These are phyloP conservation scores for Tachysurus fulvidraco DNA, from an alignment of 2,113 vertebrate species.

Conservation along the genomic window DNA sequence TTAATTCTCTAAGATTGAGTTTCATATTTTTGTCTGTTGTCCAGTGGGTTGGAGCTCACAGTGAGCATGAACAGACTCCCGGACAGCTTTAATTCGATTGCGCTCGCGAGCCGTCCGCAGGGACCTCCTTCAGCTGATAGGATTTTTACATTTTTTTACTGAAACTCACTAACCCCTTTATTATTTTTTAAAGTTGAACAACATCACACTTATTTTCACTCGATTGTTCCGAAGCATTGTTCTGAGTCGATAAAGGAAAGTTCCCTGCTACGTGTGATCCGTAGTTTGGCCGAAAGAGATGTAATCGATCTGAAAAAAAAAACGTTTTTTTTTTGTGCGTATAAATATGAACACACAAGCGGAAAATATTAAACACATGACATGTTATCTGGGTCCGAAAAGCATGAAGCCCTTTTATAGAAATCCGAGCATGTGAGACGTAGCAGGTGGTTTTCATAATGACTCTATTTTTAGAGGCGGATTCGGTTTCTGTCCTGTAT, in stretches of 20 bases:
- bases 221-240: not conserved
- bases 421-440: constrained; percentile 4
- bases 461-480: constrained; percentile 16
- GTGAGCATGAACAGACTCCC: constrained; percentile 46
- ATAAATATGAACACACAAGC: constrained; percentile 18
- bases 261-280: not conserved
- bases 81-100: constrained; percentile 52
- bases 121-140: constrained; percentile 35
- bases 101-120: constrained; percentile 35
- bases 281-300: not conserved
- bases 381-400: not conserved
- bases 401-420: constrained; percentile 3
- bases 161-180: not conserved
- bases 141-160: constrained; percentile 20
- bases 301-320: not conserved
- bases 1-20: constrained; percentile 48
- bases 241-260: not conserved
- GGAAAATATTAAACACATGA: not conserved
- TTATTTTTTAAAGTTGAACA: not conserved
- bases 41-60: constrained; percentile 47
- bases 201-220: constrained; percentile 23
- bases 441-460: constrained; percentile 27
- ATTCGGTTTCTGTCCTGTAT: constrained; percentile 19
- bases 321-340: not conserved
- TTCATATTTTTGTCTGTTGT: constrained; percentile 48